A percentile compares a stretch with the other conserved stretches of the same genome.
Conservation (phyloP, 2,888 invertebrate species). For the Thecophora atra region DNA sequence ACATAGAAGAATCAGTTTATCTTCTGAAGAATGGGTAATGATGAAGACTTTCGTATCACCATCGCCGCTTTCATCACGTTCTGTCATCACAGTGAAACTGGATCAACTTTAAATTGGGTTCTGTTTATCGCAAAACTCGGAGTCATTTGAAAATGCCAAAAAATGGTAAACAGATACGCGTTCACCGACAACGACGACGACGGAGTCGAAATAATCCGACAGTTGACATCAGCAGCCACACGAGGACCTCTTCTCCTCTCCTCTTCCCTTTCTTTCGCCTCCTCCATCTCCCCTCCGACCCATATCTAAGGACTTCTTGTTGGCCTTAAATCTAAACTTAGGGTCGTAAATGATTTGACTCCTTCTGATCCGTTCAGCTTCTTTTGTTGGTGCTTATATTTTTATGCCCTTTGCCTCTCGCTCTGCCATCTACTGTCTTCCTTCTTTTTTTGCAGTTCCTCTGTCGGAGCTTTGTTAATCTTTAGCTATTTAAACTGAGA, state of each 20-base stretch:
- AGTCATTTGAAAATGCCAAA: constrained; percentile 30
- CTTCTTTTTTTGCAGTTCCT: neutral
- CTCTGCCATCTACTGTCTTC: neutral
- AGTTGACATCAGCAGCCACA: neutral
- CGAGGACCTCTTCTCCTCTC: neutral
- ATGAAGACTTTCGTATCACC: too few species aligned
- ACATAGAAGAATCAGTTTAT: too few species aligned
- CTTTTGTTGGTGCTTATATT: too few species aligned
- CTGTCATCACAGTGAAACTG: neutral
- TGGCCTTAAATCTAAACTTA: too few species aligned
- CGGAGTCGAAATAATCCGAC: neutral
- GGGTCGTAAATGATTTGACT: neutral
- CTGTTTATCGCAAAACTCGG: neutral
- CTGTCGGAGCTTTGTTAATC: neutral
- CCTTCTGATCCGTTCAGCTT: neutral
- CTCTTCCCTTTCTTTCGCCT: neutral
- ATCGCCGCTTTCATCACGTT: neutral
- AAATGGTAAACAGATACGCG: constrained; percentile 21
- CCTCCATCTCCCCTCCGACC: neutral
- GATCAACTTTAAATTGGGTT: constrained; percentile 6
- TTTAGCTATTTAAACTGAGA: constrained; percentile 4
- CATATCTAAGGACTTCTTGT: too few species aligned
- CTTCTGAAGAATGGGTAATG: too few species aligned
- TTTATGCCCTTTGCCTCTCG: too few species aligned
- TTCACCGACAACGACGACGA: too few species aligned